Percentiles rank a stretch among this genome's conserved stretches.
phyloP scores from a whole-genome alignment of 2,113 vertebrate genomes.

The Catharus fuscescens region DNA sequence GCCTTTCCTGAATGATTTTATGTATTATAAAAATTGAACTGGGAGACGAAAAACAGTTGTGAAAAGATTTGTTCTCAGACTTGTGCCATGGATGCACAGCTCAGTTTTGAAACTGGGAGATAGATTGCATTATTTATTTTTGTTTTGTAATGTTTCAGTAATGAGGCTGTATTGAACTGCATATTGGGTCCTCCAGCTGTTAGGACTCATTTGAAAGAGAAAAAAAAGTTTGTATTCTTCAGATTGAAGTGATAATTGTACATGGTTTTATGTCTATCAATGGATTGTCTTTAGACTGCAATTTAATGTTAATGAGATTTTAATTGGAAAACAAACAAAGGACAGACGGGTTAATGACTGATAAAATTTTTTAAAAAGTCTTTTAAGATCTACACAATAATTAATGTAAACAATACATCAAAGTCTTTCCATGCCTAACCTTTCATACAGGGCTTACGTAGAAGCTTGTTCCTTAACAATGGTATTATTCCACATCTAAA shows the following conservation, averaged over 20 bases:
- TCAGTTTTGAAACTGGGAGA: neutral
- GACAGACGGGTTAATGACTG: constrained; percentile 13
- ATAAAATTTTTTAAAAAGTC: neutral
- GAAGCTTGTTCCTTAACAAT: constrained; percentile 51
- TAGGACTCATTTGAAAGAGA: neutral
- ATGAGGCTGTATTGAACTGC: neutral
- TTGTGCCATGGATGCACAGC: neutral
- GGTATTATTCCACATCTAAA: constrained; percentile 67
- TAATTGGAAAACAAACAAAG: constrained; percentile 49
- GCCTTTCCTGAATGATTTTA: neutral
- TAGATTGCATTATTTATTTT: neutral
- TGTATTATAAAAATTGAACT: neutral
- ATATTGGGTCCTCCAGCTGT: neutral
- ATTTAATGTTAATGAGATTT: constrained; percentile 36
- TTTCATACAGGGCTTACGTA: constrained; percentile 37
- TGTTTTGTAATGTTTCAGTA: neutral
- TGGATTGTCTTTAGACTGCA: neutral
- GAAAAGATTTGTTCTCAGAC: neutral
- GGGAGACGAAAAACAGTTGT: neutral
- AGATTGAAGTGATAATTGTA: neutral
- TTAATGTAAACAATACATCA: constrained; percentile 51
- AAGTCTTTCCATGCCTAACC: constrained; percentile 27
- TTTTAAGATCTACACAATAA: constrained; percentile 36
- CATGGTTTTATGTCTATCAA: neutral
- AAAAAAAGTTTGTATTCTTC: neutral